Evolutionary conservation across 1,140 invertebrate species (phyloP).

Genomic region (Muscidifurax raptorellus): DNA sequence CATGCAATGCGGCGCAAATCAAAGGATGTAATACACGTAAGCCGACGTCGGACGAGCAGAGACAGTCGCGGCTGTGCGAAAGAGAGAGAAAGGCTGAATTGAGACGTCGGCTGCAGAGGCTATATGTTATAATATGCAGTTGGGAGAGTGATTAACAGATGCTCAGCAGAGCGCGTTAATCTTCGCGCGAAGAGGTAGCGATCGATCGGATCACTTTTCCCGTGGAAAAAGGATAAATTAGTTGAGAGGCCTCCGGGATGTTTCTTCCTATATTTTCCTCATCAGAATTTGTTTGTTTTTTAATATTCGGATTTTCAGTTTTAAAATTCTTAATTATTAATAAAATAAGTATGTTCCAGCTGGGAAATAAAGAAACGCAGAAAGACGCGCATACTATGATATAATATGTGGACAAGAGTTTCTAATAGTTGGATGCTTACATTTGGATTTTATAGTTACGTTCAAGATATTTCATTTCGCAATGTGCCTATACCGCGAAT

Average conservation of each 20-base stretch:
- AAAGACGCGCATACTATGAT: too few relatives aligned
- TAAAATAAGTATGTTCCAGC: background rate
- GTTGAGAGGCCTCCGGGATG: too few relatives aligned
- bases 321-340: too few relatives aligned
- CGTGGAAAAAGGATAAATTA: conserved; percentile 32
- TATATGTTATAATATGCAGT: background rate
- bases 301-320: too few relatives aligned
- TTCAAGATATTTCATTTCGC: too few relatives aligned
- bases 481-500: too few relatives aligned
- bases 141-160: conserved; percentile 3
- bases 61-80: background rate
- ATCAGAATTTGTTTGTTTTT: too few relatives aligned
- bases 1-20: background rate
- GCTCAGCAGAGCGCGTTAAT: conserved; percentile 5
- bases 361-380: too few relatives aligned
- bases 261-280: too few relatives aligned
- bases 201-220: conserved; percentile 44
- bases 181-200: background rate
- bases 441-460: background rate
- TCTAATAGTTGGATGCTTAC: background rate
- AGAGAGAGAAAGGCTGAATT: conserved; percentile 2
- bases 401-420: too few relatives aligned
- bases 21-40: background rate
- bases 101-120: conserved; percentile 22
- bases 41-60: background rate